These are phyloP conservation scores for Drosophila anomalata DNA, from an alignment of 2,888 invertebrate genomes.

Conservation along the genomic window DNA sequence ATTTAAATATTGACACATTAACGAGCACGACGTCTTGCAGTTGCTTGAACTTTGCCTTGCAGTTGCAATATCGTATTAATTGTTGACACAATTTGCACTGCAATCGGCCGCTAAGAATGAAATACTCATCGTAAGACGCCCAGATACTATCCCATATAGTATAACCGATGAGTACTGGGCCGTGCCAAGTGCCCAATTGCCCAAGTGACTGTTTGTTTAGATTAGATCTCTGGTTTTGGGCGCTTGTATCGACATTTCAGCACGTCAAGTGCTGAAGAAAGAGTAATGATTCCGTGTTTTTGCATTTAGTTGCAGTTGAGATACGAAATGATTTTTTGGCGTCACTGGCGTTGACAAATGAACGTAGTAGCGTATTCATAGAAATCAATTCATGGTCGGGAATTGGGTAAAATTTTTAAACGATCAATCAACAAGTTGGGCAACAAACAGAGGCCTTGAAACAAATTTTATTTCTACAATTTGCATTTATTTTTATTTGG, in stretches of 20 bases:
- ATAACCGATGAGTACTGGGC: conserved; percentile 13
- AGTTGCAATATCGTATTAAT: conserved; percentile 31
- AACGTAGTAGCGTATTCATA: background rate
- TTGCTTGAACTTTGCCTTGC: conserved; percentile 56
- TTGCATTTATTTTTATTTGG: background rate
- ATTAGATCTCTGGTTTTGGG: conserved; percentile 32
- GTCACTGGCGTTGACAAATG: conserved; percentile 42
- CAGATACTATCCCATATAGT: conserved; percentile 11
- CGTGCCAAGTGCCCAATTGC: conserved; percentile 18
- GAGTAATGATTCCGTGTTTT: conserved; percentile 39
- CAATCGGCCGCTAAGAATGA: conserved; percentile 21
- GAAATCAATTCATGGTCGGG: conserved; percentile 7
- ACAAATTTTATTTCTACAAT: background rate
- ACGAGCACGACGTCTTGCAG: conserved; percentile 37
- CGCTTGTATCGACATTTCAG: conserved; percentile 24
- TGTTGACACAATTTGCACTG: conserved; percentile 32
- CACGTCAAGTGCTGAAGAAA: conserved; percentile 16
- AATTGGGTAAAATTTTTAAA: background rate
- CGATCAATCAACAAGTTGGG: conserved; percentile 18
- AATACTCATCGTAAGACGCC: conserved; percentile 12
- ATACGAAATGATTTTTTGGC: conserved; percentile 3
- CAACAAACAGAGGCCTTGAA: background rate
- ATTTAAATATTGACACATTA: conserved; percentile 71
- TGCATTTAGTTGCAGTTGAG: conserved; percentile 17
- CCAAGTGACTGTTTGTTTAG: conserved; percentile 25